phyloP scores from a whole-genome alignment of 2,888 invertebrate genomes.

The Tanypteryx hageni region DNA sequence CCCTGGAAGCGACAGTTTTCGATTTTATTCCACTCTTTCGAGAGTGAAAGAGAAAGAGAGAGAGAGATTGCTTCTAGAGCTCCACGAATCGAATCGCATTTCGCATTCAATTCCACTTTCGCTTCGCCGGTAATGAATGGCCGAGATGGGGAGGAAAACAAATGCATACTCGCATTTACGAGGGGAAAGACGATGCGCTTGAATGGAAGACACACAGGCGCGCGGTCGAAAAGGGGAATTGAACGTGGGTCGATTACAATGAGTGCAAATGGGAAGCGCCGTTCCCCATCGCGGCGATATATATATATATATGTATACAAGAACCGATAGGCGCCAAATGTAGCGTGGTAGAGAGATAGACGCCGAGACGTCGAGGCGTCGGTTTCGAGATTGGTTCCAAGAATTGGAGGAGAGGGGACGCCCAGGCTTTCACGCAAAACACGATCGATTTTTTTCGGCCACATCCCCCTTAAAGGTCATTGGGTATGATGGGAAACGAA shows the following conservation, averaged over 20 bases:
- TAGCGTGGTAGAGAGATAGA: background rate
- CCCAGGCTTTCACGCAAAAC: background rate
- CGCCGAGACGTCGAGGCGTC: background rate
- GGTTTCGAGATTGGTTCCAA: slow-evolving; percentile 4
- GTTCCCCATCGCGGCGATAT: background rate
- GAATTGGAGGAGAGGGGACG: background rate
- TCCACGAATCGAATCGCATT: background rate
- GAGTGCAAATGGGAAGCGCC: background rate
- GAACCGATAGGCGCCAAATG: background rate
- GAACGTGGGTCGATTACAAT: background rate
- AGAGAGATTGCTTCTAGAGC: background rate
- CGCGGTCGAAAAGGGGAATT: background rate
- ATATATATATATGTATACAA: background rate
- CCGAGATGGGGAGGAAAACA: too few species aligned
- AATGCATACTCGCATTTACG: too few species aligned
- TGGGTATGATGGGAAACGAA: too few species aligned
- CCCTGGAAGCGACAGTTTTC: too few species aligned
- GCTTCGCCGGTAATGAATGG: background rate
- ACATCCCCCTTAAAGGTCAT: too few species aligned
- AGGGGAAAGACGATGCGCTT: background rate
- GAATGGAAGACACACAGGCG: too few species aligned
- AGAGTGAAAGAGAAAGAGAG: background rate
- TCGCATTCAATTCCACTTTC: background rate
- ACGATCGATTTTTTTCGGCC: background rate
- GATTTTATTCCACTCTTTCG: background rate